These are phyloP conservation scores for Sceloporus tristichus DNA, from an alignment of 2,113 vertebrate species.

Conservation along the genomic window DNA sequence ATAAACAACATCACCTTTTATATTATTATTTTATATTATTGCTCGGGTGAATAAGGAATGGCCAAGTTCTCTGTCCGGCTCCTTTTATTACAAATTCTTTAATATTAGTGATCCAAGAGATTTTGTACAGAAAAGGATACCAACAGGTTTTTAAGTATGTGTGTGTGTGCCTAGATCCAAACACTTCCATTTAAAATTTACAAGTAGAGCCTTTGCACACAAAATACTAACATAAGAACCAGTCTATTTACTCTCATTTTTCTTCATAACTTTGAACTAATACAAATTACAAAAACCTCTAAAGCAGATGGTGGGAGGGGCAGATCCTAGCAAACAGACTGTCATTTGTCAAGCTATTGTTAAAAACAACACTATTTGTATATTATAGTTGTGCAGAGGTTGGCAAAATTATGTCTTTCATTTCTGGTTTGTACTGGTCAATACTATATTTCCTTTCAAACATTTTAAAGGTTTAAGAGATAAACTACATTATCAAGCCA, in stretches of 20 bases:
- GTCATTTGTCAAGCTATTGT: conserved; percentile 48
- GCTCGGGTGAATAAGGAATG: neutral
- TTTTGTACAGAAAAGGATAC: no score
- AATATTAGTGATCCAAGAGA: no score
- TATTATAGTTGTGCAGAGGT: conserved; percentile 32
- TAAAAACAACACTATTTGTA: conserved; percentile 16
- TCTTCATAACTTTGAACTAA: neutral
- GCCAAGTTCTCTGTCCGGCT: neutral
- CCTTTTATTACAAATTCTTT: no score
- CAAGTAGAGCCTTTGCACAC: neutral
- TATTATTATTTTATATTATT: neutral
- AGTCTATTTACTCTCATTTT: neutral
- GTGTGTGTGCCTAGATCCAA: no score
- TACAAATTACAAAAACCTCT: neutral
- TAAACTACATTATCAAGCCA: conserved; percentile 30
- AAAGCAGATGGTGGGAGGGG: no score
- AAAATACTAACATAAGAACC: neutral
- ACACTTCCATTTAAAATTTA: neutral
- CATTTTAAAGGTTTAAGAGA: conserved; percentile 21
- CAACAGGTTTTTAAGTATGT: no score
- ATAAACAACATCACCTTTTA: neutral
- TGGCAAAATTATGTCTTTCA: neutral
- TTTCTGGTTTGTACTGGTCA: conserved; percentile 1
- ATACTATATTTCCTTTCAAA: neutral
- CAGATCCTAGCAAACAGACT: conserved; percentile 50